These are phyloP conservation scores for Takifugu bimaculatus DNA, from an alignment of 2,113 vertebrate genomes.

Conservation along the genomic window DNA sequence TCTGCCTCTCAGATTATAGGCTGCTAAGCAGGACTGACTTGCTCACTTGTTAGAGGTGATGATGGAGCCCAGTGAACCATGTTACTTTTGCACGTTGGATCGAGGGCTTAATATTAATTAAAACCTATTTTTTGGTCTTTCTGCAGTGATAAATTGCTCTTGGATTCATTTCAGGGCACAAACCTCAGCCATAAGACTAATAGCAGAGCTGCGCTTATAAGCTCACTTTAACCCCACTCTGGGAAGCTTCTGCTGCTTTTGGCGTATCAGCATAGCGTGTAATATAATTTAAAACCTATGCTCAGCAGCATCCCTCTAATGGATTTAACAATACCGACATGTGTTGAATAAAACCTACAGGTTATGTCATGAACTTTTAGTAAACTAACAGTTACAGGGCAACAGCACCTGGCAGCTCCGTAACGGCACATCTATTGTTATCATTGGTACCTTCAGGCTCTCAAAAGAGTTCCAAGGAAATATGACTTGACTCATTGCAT, in stretches of 20 bases:
- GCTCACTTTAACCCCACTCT: slow-evolving; percentile 53
- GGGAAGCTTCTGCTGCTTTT: slow-evolving; percentile 55
- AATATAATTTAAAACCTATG: not conserved
- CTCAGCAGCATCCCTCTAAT: slow-evolving; percentile 53
- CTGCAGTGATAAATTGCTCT: no score
- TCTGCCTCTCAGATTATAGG: not conserved
- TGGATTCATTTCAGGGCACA: slow-evolving; percentile 15
- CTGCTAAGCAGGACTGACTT: not conserved
- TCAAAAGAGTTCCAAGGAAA: not conserved
- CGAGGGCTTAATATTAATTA: no score
- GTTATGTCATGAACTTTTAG: slow-evolving; percentile 2
- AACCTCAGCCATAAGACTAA: slow-evolving; percentile 59
- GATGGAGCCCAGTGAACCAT: no score
- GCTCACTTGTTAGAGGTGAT: no score
- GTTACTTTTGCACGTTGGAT: no score
- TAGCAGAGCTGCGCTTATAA: slow-evolving; percentile 63
- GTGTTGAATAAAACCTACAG: slow-evolving; percentile 40
- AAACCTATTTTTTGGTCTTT: no score
- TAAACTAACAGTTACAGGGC: no score
- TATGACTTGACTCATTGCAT: slow-evolving; percentile 3
- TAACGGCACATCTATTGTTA: no score
- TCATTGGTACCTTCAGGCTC: no score
- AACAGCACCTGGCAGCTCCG: no score
- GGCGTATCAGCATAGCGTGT: slow-evolving; percentile 34
- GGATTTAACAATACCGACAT: slow-evolving; percentile 31